Base-by-base conservation (phyloP, 1,140 invertebrate species). In the Cyclina sinensis region DNA sequence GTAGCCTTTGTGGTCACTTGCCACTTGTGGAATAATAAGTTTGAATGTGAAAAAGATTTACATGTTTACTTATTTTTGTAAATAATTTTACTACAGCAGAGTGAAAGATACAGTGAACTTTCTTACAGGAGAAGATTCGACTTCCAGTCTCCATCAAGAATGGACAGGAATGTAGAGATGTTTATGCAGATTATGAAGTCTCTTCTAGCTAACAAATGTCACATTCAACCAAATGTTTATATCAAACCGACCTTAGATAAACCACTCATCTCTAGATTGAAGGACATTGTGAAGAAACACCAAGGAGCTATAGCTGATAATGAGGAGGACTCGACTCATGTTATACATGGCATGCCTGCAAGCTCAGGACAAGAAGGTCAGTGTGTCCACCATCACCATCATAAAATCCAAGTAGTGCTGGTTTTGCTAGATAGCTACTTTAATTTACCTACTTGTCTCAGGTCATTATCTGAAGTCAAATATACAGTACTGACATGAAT, bases 81-180 rank as follows among this genome's bases (percentile, higher is more conserved):
- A n/a, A n/a, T n/a, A n/a, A n/a, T n/a, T n/a, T n/a, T n/a, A n/a
- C n/a, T n/a, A n/a, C n/a, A n/a, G 4, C 43, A 43, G 43, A 43
- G 14, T 43, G 5, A 43, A 4, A 43, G 14, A 43, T 43, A 7
- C 14, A 7, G 43, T 14, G 43, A 14, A 43, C 43, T 43, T 7
- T n/a, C n/a, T 43, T 43, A 4, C 43, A 95, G 93, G 95, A 91
- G 96, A 39, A 91, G 95, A 70, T 96, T 96, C 88, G 96, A 96
- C 91, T 97, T 97, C 90, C 95, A 97, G 96, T 98, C 98, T 92
- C 98, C 98, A 11, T 98, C 98, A 21, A 97, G 98, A 54, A 97
- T 98, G 95, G 98, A 99, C 94, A 97, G 98, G 88, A 98, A 99
- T 93, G 97, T 99, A 68, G 98, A 99, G 94, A 98, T 99, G 97